Base-by-base conservation (phyloP, 2,113 vertebrate species). In the Chaenogobius annularis region DNA sequence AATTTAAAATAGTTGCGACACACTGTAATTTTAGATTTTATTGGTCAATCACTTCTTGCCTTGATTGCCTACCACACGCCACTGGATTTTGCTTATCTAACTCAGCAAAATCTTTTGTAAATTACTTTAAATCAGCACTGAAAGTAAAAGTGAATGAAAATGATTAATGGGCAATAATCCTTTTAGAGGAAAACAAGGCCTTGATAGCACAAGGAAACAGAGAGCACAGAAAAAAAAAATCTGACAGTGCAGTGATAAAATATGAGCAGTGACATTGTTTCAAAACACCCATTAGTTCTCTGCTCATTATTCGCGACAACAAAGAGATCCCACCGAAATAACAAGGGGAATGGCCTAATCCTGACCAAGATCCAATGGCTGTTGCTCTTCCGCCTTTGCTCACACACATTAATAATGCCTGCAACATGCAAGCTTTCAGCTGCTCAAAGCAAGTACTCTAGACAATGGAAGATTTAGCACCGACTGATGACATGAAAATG, bases 341-440 rank as follows among this genome's bases (percentile, higher is more conserved):
- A 81, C 73, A 70, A 62, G 65, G 80, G 70, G 73, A 73, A 74
- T 35, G 52, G 67, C 66, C 37, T 40, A 66, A 64, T 61, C 50
- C 71, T 75, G 74, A 77, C 66, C 19, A 46, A 83, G 74, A 63
- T 80, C 76, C 87, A 69, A 15, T 81, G 83, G 77, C 77, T 78
- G 69, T 22, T 61, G 68, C 72, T 76, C 75, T 64, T 66, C 48
- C 69, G 26, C 67, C 65, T 84, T 68, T 66, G 31, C 78, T 78
- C 66, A 65, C 56, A 77, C 83, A 86, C 77, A 80, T 84, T 77
- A 76, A 75, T 89, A 87, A 86, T 70, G 72, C 75, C 70, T 71
- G 70, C n/a, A 73, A 83, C 82, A 87, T 81, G 82, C 13, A 26
- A 87, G 83, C 80, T 75, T 75, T 80, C 83, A 84, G 83, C 83